These are phyloP conservation scores for Galleria mellonella DNA, from an alignment of 1,140 invertebrate genomes.

Conservation along the genomic window DNA sequence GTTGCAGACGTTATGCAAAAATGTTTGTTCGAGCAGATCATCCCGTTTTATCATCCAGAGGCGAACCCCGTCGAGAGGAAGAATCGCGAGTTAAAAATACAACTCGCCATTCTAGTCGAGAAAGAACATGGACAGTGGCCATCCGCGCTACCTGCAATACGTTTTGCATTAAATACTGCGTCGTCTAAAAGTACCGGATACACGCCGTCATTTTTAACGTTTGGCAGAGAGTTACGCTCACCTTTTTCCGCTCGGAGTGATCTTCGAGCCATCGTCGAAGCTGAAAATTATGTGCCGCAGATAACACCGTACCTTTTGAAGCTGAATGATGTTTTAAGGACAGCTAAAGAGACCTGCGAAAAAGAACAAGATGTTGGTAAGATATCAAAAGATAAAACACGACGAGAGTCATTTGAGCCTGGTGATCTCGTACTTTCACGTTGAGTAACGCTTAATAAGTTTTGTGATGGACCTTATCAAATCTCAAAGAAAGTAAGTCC, in stretches of 20 bases:
- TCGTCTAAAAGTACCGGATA: constrained; percentile 34
- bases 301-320: constrained; percentile 8
- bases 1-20: constrained; percentile 32
- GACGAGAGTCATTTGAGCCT: no score
- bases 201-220: constrained; percentile 50
- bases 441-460: no score
- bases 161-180: constrained; percentile 57
- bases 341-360: no score
- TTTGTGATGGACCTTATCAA: no score
- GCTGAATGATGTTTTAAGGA: no score
- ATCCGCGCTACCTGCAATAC: constrained; percentile 26
- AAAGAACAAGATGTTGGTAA: no score
- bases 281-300: constrained; percentile 26
- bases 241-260: constrained; percentile 15
- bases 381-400: no score
- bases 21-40: constrained; percentile 28
- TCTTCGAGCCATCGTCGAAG: constrained; percentile 15
- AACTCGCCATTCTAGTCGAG: constrained; percentile 31
- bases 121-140: constrained; percentile 38
- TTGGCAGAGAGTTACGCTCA: constrained; percentile 32
- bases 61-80: constrained; percentile 45
- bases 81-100: constrained; percentile 45
- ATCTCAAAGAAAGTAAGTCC: no score
- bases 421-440: no score
- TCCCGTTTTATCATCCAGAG: constrained; percentile 35